Evolutionary conservation across 1,140 invertebrate genomes (phyloP).

Genomic region (Heliconius melpomene): DNA sequence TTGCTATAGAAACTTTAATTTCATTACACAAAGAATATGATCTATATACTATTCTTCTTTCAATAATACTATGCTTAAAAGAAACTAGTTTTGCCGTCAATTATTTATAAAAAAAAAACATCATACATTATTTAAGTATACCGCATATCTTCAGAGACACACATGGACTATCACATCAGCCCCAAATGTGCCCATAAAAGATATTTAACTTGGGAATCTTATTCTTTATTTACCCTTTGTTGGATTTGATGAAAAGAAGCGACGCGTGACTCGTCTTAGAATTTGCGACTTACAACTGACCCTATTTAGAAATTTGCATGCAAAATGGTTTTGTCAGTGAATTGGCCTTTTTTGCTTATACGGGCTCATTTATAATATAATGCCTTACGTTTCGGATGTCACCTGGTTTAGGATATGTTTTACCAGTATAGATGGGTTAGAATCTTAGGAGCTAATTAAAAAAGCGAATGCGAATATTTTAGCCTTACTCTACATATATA

Average conservation of each 20-base stretch:
- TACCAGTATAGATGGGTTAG: neutral
- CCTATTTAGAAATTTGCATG: constrained; percentile 41
- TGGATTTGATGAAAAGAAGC: constrained; percentile 17
- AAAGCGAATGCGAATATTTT: too few relatives aligned
- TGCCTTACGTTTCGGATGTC: constrained; percentile 9
- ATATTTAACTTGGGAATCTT: constrained; percentile 19
- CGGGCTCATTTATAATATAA: constrained; percentile 23
- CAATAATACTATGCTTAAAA: neutral
- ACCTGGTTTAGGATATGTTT: neutral
- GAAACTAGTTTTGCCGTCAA: neutral
- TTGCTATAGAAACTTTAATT: too few relatives aligned
- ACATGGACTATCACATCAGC: constrained; percentile 21
- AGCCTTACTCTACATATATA: too few relatives aligned
- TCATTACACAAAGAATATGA: neutral
- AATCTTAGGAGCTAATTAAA: too few relatives aligned
- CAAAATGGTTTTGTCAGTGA: constrained; percentile 32
- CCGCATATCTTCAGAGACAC: neutral
- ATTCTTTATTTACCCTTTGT: constrained; percentile 16
- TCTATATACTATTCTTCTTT: neutral
- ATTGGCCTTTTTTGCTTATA: constrained; percentile 32
- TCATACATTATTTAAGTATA: neutral
- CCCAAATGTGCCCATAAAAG: constrained; percentile 23
- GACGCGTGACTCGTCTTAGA: constrained; percentile 38
- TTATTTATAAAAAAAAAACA: neutral
- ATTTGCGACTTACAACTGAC: constrained; percentile 35